Evolutionary conservation across 2,113 vertebrate species (phyloP).

Genomic region (Saguinus imperator): DNA sequence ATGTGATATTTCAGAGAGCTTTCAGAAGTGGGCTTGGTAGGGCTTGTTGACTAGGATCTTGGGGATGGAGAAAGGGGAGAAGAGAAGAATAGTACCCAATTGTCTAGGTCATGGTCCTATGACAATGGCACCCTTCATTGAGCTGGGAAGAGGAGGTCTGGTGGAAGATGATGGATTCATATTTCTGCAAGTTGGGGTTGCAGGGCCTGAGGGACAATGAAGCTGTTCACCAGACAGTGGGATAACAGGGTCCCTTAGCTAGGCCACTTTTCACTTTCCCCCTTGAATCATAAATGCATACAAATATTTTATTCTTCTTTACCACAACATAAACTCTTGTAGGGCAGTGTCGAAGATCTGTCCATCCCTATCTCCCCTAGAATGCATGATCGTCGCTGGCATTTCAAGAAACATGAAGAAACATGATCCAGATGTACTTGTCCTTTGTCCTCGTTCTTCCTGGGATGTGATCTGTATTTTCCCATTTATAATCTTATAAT

Average conservation of each 20-base stretch:
- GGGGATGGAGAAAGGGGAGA: background rate
- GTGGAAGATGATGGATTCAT: background rate
- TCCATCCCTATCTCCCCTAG: background rate
- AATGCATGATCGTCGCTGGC: background rate
- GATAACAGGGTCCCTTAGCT: background rate
- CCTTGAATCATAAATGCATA: background rate
- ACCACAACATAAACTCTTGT: no score
- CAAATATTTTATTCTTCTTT: background rate
- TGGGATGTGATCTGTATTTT: background rate
- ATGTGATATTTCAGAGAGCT: no score
- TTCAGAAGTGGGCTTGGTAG: background rate
- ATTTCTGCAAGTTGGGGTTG: fast-evolving
- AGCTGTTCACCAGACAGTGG: fast-evolving
- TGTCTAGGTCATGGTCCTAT: background rate
- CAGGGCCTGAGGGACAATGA: background rate
- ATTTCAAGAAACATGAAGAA: background rate
- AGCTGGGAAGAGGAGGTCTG: background rate
- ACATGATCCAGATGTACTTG: background rate
- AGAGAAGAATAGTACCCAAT: background rate
- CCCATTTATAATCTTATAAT: background rate
- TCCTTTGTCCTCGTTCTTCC: background rate
- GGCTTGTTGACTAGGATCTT: background rate
- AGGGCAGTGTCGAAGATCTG: fast-evolving
- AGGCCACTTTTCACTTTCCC: background rate
- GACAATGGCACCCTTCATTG: fast-evolving